Conservation (phyloP, 1,140 invertebrate genomes). For the Eufriesea mexicana region DNA sequence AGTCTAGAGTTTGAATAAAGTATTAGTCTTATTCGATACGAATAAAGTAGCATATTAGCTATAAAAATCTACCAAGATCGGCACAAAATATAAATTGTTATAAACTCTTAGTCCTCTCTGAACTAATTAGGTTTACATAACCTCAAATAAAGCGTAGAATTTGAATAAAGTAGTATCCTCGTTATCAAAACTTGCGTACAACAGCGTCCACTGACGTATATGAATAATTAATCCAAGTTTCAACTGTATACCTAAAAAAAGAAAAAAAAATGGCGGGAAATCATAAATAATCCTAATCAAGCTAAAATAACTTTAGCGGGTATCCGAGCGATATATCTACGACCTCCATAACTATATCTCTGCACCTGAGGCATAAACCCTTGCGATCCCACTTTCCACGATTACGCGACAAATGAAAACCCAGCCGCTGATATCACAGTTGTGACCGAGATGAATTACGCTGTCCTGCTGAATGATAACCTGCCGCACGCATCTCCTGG, state of each 20-base stretch:
- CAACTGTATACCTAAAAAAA: too few species aligned
- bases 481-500: neutral
- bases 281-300: neutral
- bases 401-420: conserved; percentile 41
- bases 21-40: too few species aligned
- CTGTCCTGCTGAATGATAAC: conserved; percentile 26
- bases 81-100: too few species aligned
- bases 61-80: too few species aligned
- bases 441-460: conserved; percentile 41
- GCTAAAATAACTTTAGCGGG: neutral
- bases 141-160: neutral
- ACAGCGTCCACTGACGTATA: neutral
- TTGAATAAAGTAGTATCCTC: neutral
- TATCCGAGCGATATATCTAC: conserved; percentile 1
- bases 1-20: too few species aligned
- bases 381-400: conserved; percentile 46
- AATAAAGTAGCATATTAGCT: too few species aligned
- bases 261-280: neutral
- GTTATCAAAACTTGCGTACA: neutral
- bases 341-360: conserved; percentile 4
- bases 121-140: neutral
- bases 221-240: neutral
- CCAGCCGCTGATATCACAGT: conserved; percentile 40
- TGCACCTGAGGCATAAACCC: conserved; percentile 41
- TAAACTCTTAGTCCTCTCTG: too few species aligned